Percentiles rank a stretch among this genome's conserved stretches.
Evolutionary conservation across 2,113 vertebrate species (phyloP).

Genomic region (Periophthalmodon schlosseri): DNA sequence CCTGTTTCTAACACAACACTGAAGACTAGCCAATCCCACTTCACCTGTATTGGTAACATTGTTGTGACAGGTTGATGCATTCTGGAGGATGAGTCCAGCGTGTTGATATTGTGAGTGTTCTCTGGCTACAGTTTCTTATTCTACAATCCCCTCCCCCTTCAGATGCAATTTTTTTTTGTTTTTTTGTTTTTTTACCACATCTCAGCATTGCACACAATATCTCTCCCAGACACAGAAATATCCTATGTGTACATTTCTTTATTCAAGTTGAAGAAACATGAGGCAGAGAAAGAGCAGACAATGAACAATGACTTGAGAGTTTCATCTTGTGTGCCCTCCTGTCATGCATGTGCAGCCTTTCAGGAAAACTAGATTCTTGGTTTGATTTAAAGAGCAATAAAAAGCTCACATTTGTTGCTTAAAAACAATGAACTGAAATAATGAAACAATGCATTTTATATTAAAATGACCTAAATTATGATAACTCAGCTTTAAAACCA

Average conservation of each 20-base stretch:
- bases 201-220: constrained; percentile 3
- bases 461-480: neutral
- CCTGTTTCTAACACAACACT: neutral
- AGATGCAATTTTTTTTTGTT: constrained; percentile 24
- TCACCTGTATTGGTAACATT: neutral
- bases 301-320: constrained; percentile 29
- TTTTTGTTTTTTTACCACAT: constrained; percentile 3
- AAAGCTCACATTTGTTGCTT: neutral
- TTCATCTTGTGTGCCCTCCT: constrained; percentile 13
- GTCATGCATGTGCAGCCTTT: constrained; percentile 15
- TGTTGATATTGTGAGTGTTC: constrained; percentile 13
- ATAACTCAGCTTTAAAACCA: neutral
- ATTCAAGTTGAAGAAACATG: constrained; percentile 31
- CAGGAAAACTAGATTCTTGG: constrained; percentile 1
- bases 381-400: neutral
- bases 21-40: neutral
- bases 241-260: constrained; percentile 27
- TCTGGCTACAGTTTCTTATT: constrained; percentile 24
- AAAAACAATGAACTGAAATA: too few species aligned
- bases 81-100: neutral
- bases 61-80: neutral
- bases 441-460: neutral
- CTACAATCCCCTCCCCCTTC: constrained; percentile 25
- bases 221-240: constrained; percentile 30
- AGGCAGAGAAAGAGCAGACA: constrained; percentile 34